These are phyloP conservation scores for Limnephilus rhombicus DNA, from an alignment of 2,888 invertebrate species.

Conservation along the genomic window DNA sequence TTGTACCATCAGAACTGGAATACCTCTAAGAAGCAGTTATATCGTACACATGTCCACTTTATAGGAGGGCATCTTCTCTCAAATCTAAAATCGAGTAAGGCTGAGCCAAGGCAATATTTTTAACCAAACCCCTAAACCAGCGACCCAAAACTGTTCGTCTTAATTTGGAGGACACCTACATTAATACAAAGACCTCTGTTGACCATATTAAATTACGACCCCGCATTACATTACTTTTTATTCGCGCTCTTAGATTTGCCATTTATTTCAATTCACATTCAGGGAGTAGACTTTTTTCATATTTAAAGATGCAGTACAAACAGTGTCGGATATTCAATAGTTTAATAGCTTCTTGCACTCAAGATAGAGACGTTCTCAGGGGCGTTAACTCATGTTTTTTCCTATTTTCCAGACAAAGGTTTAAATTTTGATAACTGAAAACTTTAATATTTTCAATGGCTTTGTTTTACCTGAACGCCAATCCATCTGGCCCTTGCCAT, in stretches of 20 bases:
- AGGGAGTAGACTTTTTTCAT: background rate
- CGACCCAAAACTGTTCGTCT: constrained; percentile 64
- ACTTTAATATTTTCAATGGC: too few relatives aligned
- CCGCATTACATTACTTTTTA: background rate
- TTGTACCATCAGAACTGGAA: background rate
- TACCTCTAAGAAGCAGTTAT: too few relatives aligned
- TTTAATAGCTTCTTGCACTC: too few relatives aligned
- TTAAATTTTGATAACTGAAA: too few relatives aligned
- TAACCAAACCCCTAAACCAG: constrained; percentile 55
- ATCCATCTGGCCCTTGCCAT: too few relatives aligned
- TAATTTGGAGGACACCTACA: constrained; percentile 64
- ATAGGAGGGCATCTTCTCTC: constrained; percentile 51
- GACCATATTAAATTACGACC: constrained; percentile 51
- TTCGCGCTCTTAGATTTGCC: constrained; percentile 9
- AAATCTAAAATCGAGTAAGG: constrained; percentile 61
- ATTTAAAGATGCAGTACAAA: background rate
- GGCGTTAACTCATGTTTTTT: too few relatives aligned
- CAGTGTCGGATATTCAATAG: background rate
- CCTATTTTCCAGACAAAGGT: too few relatives aligned
- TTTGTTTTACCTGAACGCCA: too few relatives aligned
- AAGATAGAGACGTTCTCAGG: too few relatives aligned
- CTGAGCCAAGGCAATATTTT: constrained; percentile 59
- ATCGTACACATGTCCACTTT: background rate
- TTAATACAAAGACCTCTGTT: constrained; percentile 61
- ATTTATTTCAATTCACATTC: constrained; percentile 32